Base-by-base conservation (phyloP, 2,888 invertebrate genomes). In the Drosophila paranaensis region DNA sequence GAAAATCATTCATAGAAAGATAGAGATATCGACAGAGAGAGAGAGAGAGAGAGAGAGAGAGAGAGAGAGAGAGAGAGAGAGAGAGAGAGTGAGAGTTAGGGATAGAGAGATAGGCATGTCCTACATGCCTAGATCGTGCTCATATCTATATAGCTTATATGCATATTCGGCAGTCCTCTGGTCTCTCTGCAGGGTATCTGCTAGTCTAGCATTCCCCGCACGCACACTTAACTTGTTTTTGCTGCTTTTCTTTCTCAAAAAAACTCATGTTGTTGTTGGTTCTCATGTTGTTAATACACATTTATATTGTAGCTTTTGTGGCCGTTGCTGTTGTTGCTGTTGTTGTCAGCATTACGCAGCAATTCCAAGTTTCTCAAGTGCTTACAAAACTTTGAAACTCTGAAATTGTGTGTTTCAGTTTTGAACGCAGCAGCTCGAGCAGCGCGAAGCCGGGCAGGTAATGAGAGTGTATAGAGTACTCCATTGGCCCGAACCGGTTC, bases 281-380 rank as follows among this genome's bases (percentile, higher is more conserved):
- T 63, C 62, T 68, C 77, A 60, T 72, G 68, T 60, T 68, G 68
- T 56, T 69, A 50, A 46, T 67, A 67, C 42, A 56, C 39, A 60
- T 67, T 69, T 69, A 40, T 67, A 68, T 57, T 50, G 6, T 61
- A 51, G 63, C 60, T 27, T 27, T 27, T 20, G 20, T 20, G 20
- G 27, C 27, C 27, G 27, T 3, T 70, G 39, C n/a, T 70, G 33
- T 40, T 74, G 61, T 48, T 67, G 54, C 45, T 60, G 69, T 33
- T 68, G 69, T 53, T 76, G 70, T 70, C 61, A 68, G 64, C 86
- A 69, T 83, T 86, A 86, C 82, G 79, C 81, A 81, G 86, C 83
- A 86, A 70, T 79, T 80, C 85, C 73, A 87, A 87, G 65, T 66
- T 87, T 87, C 79, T 83, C 65, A 76, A 84, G 85, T 84, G 76